These are phyloP conservation scores for Pandemis cinnamomeana DNA, from an alignment of 2,888 invertebrate species.

Conservation along the genomic window DNA sequence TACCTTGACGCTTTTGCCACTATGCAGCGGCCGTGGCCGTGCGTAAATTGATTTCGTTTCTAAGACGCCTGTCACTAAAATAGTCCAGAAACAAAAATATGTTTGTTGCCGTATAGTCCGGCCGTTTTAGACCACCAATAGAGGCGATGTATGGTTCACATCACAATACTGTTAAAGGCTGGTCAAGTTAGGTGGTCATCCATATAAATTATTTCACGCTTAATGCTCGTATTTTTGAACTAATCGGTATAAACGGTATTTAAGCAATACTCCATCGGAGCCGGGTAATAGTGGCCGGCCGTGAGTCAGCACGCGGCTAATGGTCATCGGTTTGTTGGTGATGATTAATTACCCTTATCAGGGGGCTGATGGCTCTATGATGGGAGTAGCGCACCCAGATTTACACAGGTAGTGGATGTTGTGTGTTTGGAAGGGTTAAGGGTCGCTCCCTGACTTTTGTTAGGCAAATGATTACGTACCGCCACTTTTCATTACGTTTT, in stretches of 20 bases:
- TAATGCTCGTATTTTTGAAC: conserved; percentile 5
- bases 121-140: neutral
- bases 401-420: conserved; percentile 28
- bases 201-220: conserved; percentile 24
- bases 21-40: too few species aligned
- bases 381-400: conserved; percentile 57
- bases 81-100: neutral
- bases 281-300: conserved; percentile 28
- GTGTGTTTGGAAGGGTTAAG: conserved; percentile 21
- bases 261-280: conserved; percentile 33
- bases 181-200: conserved; percentile 14
- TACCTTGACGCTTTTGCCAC: too few species aligned
- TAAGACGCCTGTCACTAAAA: neutral
- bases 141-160: neutral
- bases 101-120: neutral
- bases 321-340: conserved; percentile 71
- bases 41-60: neutral
- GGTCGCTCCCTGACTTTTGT: conserved; percentile 1
- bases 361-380: conserved; percentile 77
- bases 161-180: neutral
- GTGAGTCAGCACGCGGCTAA: conserved; percentile 77
- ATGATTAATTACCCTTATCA: conserved; percentile 82
- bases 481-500: neutral
- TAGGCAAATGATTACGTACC: neutral
- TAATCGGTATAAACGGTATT: conserved; percentile 24